Base-by-base conservation (phyloP, 2,888 invertebrate species). In the Eledone cirrhosa region DNA sequence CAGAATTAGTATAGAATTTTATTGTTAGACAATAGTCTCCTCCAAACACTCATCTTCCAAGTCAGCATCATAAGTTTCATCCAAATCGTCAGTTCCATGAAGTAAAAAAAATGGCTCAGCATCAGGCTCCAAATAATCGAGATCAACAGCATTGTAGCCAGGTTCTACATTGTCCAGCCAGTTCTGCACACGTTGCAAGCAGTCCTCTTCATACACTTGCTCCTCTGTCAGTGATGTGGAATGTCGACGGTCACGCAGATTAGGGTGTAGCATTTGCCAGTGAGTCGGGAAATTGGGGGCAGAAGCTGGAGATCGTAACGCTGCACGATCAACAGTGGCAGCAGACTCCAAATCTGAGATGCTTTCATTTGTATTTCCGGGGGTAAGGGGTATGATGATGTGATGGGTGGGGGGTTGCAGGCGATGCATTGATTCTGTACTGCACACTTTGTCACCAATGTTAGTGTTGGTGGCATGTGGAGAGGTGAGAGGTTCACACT, bases 261-360 rank as follows among this genome's bases (percentile, higher is more conserved):
- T 5, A 14, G 72, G 72, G 31, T 41, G 33, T 14, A 72, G 22
- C 72, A 72, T 72, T 81, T 87, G 85, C 83, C 86, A 87, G 79
- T 88, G 87, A 78, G 85, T 83, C 1, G 86, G 86, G 69, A 85
- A 79, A 80, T 85, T 84, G 5, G 84, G 84, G 27, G 85, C 84
- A 22, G 85, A 86, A 24, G 85, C 84, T 80, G 48, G 86, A 69
- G 77, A 47, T 48, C 67, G 31, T 69, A 77, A 2, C 24, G 77
- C 69, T 41, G 11, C 72, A 31, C 72, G 72, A 22, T 72, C 72
- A n/a, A 72, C 41, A 13, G 41, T 31, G n/a, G 41, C 33, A 72
- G 33, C 41, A 22, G 72, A 72, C 41, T 72, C 72, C n/a, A 72
- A 41, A 72, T 72, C 72, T 41, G 72, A 72, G 24, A 72, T 31